Evolutionary conservation across 2,113 vertebrate genomes (phyloP).

Genomic region (Panthera leo): DNA sequence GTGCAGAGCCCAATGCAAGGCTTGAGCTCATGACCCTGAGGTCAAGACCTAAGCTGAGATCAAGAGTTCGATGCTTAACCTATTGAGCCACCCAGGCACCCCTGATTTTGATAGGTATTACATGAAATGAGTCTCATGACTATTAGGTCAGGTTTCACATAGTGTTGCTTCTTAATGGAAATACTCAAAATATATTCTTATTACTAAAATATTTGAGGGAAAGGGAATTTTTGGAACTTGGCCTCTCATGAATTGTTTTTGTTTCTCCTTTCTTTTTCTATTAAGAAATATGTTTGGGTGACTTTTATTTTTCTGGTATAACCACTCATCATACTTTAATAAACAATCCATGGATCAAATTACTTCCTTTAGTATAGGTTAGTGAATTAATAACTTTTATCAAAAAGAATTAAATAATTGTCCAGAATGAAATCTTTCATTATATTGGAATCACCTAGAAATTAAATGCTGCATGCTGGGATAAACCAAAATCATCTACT

Average conservation of each 20-base stretch:
- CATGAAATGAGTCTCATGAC: background rate
- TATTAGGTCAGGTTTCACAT: background rate
- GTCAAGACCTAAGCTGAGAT: too few relatives aligned
- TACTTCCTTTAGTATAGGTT: background rate
- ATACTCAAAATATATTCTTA: background rate
- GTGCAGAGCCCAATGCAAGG: too few relatives aligned
- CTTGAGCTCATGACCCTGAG: too few relatives aligned
- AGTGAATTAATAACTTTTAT: conserved; percentile 3
- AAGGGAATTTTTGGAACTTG: background rate
- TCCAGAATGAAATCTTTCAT: conserved; percentile 21
- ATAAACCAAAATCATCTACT: background rate
- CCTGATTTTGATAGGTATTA: background rate
- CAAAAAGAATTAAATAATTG: conserved; percentile 25
- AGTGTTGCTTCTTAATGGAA: background rate
- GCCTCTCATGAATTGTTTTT: background rate
- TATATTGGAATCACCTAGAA: conserved; percentile 27
- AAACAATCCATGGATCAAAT: conserved; percentile 1
- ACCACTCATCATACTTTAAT: background rate
- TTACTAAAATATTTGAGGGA: background rate
- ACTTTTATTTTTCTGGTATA: background rate
- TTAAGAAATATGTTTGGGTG: background rate
- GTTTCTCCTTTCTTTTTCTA: background rate
- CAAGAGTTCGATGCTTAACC: too few relatives aligned
- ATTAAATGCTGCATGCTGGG: background rate
- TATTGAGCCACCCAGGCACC: too few relatives aligned